Base-by-base conservation (phyloP, 64 coral and sea anemone genomes). In the Pocillopora verrucosa region DNA sequence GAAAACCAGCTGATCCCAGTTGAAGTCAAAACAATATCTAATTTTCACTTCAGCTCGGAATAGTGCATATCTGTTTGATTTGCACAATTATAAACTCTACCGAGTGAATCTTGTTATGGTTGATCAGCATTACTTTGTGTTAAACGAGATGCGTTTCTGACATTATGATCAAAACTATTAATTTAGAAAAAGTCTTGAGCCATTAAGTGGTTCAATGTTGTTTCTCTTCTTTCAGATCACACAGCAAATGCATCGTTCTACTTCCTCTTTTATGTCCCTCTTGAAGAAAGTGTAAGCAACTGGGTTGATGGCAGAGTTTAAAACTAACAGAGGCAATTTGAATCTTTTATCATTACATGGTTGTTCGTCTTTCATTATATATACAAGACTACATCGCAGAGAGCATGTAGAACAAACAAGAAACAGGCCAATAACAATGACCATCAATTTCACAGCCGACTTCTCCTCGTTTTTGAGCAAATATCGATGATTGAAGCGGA, bases 291-390 rank as follows among this genome's bases (percentile, higher is more conserved):
- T 22, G 56, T 79, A 79, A 10, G 22, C 77, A 2, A 79, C 22
- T 1, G 57, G 77, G 16, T 79, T 79, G 10, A 24, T 22, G 41
- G 77, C 77, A 5, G 51, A 79, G 58, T 80, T 80, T 80, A 80
- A 80, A 80, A 80, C 19, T 59, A 80, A 22, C 56, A 80, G 12
- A 30, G 77, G 77, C 60, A 80, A 60, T 60, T 80, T 36, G 10
- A 25, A 60, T 26, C 16, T 16, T 12, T 14, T 24, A 26, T 80
- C 77, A 7, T 30, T 51, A 61, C 77, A 80, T 10, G 45, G 20
- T 34, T 10, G 11, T 30, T 16, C 22, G 1, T 30, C 10, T 60
- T 80, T 13, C 15, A 78, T 4, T 20, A 80, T 30, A 1, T 14
- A 14, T 26, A 25, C 22, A 80, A 80, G 13, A 59, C 38, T n/a